Base-by-base conservation (phyloP, 2,797 vertebrate species). In the Cichlasoma orientale region DNA sequence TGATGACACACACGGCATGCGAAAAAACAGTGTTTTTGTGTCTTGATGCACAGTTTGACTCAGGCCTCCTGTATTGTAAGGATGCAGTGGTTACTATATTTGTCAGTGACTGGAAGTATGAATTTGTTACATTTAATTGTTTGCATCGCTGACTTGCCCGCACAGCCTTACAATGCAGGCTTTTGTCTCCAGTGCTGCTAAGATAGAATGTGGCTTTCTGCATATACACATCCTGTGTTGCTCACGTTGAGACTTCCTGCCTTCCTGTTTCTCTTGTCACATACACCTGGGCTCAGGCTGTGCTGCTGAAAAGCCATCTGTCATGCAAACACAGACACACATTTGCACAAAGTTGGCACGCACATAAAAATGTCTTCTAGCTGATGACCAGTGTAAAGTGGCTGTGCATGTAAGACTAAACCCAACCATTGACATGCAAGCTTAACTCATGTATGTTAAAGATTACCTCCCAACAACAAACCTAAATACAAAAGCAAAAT, bases 151-250 rank as follows among this genome's bases (percentile, higher is more conserved):
- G 5, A 69, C 52, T 27, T 47, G 68, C 41, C 70, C 59, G 72
- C 72, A 63, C 41, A 36, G 80, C 54, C 27, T 57, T 44, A 70
- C 56, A 50, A 57, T 68, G 66, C 79, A 66, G 47, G 23, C 38
- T 82, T 85, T 80, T 66, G 68, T 84, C 75, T 9, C 50, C 54
- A 6, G 33, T 25, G 73, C 76, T 77, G 70, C 86, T 36, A 50
- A 82, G 79, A 61, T 59, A 54, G 55, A 80, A 38, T 68, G 82
- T 47, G 54, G 74, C 78, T 79, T 38, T 33, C 70, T 81, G 79
- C 87, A 82, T 54, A 78, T 79, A 73, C 85, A 89, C 91, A 91
- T 94, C 91, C 94, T 93, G 93, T 93, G 92, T 82, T 80, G 90
- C 88, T 90, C 80, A 66, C 85, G 83, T 66, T 73, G 75, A 88